A percentile compares a stretch with the other conserved stretches of the same genome.
Evolutionary conservation across 2,113 vertebrate genomes (phyloP).

Genomic region (Phoenicopterus ruber): DNA sequence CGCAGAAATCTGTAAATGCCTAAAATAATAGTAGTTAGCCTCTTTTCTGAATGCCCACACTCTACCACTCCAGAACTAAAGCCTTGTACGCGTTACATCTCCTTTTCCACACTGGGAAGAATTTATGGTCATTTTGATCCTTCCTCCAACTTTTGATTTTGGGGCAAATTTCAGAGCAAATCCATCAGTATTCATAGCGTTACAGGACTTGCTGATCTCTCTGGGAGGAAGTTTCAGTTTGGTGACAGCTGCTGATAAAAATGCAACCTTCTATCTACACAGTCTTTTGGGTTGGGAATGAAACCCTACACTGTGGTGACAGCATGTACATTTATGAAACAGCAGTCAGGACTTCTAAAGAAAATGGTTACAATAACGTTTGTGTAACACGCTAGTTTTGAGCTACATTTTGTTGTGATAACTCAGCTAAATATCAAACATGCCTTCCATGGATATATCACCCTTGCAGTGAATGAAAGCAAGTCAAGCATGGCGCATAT

Average conservation of each 20-base stretch:
- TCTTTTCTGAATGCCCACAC: neutral
- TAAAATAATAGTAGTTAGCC: neutral
- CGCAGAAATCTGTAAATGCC: neutral
- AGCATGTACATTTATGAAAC: neutral
- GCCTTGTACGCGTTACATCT: neutral
- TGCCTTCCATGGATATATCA: neutral
- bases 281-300: neutral
- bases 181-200: too few species aligned
- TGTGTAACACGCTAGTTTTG: neutral
- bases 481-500: neutral
- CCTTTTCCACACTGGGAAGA: neutral
- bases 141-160: neutral
- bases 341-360: neutral
- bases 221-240: neutral
- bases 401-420: neutral
- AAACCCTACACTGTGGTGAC: neutral
- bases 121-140: neutral
- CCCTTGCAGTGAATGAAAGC: neutral
- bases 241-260: neutral
- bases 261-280: neutral
- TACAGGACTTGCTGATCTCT: neutral
- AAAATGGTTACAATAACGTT: neutral
- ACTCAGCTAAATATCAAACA: neutral
- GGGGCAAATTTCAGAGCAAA: neutral
- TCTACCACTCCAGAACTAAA: neutral